These are phyloP conservation scores for Dicerorhinus sumatrensis DNA, from an alignment of 2,113 vertebrate species.

Conservation along the genomic window DNA sequence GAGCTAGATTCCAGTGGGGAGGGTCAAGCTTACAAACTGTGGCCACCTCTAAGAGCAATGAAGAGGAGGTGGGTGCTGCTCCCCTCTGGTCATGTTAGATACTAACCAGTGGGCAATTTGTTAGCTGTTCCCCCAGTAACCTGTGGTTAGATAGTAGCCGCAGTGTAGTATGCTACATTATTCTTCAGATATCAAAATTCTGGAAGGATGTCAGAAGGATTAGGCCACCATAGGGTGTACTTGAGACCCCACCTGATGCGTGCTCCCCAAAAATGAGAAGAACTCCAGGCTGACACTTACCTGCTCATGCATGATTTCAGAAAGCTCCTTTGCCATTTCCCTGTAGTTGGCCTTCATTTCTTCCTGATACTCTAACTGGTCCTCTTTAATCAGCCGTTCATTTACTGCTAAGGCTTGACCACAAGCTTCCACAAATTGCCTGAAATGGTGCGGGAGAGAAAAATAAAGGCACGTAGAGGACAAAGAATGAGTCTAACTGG, in stretches of 20 bases:
- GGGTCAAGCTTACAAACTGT: fast-evolving
- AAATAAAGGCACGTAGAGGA: background rate
- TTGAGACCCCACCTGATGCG: background rate
- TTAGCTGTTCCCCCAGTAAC: background rate
- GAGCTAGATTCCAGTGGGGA: background rate
- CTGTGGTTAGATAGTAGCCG: fast-evolving
- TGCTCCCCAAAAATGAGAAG: background rate
- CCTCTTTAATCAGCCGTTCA: conserved; percentile 97
- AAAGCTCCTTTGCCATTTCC: conserved; percentile 96
- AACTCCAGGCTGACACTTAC: conserved; percentile 83
- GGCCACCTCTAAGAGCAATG: background rate
- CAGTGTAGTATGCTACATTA: background rate
- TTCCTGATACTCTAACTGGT: conserved; percentile 98
- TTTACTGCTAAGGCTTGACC: conserved; percentile 96
- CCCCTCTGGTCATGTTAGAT: fast-evolving
- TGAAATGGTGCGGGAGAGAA: conserved; percentile 76
- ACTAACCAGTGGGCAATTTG: fast-evolving
- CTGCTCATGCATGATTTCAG: conserved; percentile 98
- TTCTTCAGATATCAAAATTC: background rate
- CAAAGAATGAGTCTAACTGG: background rate
- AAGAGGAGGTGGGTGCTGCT: background rate
- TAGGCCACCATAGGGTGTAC: background rate
- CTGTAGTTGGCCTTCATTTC: conserved; percentile 99
- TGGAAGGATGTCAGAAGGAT: background rate
- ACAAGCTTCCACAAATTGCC: conserved; percentile 98